phyloP scores from a whole-genome alignment of 2,888 invertebrate species.

The Muschampia plurimacula region DNA sequence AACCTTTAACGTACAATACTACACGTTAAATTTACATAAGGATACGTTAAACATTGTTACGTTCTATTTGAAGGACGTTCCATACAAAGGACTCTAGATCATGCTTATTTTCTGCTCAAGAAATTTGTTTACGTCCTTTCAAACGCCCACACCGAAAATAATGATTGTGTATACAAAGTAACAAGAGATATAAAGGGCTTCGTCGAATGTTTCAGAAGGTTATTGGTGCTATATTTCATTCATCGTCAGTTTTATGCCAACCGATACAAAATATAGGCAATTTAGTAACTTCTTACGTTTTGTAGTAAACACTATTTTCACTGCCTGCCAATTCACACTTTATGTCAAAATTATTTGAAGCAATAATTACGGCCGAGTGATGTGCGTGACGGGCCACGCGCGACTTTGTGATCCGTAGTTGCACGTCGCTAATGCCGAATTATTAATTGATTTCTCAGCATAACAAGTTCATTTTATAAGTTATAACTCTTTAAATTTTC shows the following conservation, averaged over 20 bases:
- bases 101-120: conserved; percentile 21
- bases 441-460: no score
- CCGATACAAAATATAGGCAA: not conserved
- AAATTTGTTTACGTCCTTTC: conserved; percentile 27
- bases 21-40: no score
- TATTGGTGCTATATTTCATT: conserved; percentile 8
- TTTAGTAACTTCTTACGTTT: not conserved
- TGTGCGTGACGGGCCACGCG: no score
- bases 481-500: no score
- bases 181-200: conserved; percentile 19
- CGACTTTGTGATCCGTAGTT: no score
- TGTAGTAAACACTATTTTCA: not conserved
- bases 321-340: no score
- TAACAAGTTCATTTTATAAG: no score
- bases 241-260: not conserved
- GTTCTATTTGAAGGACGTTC: conserved; percentile 1
- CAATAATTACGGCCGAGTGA: no score
- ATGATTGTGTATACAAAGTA: conserved; percentile 25
- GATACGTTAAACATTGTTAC: conserved; percentile 11
- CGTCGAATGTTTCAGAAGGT: conserved; percentile 1
- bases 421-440: no score
- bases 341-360: no score
- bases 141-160: conserved; percentile 21
- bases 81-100: conserved; percentile 6
- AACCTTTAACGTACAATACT: no score